These are phyloP conservation scores for Caenorhabditis uteleia DNA, from an alignment of 2,888 invertebrate species.

Conservation along the genomic window DNA sequence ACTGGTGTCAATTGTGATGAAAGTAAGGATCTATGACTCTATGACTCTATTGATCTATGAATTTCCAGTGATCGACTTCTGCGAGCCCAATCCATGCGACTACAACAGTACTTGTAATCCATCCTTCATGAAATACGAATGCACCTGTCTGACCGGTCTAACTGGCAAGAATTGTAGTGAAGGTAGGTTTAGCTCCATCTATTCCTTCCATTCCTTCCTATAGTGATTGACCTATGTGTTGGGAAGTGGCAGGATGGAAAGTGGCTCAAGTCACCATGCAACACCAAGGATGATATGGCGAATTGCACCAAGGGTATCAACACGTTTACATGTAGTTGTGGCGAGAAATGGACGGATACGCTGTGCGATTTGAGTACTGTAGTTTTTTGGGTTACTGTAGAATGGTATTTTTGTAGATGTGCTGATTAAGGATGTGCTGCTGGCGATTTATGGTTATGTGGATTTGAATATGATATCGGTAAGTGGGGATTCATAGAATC, in stretches of 20 bases:
- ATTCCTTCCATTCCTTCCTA: too few species aligned
- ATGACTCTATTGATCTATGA: too few species aligned
- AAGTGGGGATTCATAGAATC: too few species aligned
- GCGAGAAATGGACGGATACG: constrained; percentile 37
- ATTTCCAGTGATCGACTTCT: constrained; percentile 32
- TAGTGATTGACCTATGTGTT: constrained; percentile 39
- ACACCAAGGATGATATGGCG: constrained; percentile 19
- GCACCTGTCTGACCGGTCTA: constrained; percentile 31
- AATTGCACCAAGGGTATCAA: constrained; percentile 31
- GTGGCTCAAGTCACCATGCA: constrained; percentile 26
- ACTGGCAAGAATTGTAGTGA: constrained; percentile 20
- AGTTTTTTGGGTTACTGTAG: neutral
- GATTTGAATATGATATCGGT: constrained; percentile 36
- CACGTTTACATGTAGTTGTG: constrained; percentile 40
- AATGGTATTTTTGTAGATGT: constrained; percentile 22
- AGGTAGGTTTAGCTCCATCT: too few species aligned
- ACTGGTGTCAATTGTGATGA: constrained; percentile 36
- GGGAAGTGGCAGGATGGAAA: neutral
- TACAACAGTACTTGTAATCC: constrained; percentile 40
- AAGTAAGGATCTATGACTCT: too few species aligned
- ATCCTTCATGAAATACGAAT: constrained; percentile 27
- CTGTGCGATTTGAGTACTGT: constrained; percentile 45
- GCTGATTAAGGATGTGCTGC: constrained; percentile 34
- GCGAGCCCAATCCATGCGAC: constrained; percentile 28
- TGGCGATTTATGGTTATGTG: constrained; percentile 41